Evolutionary conservation across 2,797 vertebrate genomes (phyloP).

Genomic region (Pseudocheirus occidentalis): DNA sequence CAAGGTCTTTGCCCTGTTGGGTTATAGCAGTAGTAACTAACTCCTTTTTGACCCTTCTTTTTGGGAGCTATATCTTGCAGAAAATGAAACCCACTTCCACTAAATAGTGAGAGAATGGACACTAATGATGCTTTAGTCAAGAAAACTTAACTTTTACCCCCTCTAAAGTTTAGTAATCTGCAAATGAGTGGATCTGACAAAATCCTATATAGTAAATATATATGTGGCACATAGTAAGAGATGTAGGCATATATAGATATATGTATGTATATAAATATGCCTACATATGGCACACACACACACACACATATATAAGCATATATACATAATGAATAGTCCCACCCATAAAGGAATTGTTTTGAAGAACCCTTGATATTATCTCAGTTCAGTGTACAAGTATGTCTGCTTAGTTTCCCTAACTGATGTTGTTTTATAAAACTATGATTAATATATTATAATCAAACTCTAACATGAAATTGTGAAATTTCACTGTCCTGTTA

Average conservation of each 20-base stretch:
- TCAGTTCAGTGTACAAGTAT: neutral
- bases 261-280: neutral
- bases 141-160: conserved; percentile 7
- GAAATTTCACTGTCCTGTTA: neutral
- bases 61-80: conserved; percentile 52
- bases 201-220: neutral
- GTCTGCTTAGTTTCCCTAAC: neutral
- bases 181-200: conserved; percentile 26
- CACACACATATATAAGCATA: neutral
- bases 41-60: conserved; percentile 67
- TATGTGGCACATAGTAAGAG: too few species aligned
- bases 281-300: neutral
- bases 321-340: conserved; percentile 14
- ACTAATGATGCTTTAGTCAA: neutral
- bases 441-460: neutral
- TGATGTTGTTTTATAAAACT: neutral
- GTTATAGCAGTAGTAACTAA: conserved; percentile 74
- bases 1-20: conserved; percentile 77
- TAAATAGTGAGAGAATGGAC: conserved; percentile 29
- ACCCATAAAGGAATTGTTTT: neutral
- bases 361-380: conserved; percentile 8
- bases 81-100: conserved; percentile 30
- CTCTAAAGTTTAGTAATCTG: conserved; percentile 39
- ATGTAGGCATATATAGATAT: neutral
- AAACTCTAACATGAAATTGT: neutral